A percentile compares a stretch with the other conserved stretches of the same genome.
Conservation (phyloP, 2,888 invertebrate genomes). For the Callimorpha dominula region DNA sequence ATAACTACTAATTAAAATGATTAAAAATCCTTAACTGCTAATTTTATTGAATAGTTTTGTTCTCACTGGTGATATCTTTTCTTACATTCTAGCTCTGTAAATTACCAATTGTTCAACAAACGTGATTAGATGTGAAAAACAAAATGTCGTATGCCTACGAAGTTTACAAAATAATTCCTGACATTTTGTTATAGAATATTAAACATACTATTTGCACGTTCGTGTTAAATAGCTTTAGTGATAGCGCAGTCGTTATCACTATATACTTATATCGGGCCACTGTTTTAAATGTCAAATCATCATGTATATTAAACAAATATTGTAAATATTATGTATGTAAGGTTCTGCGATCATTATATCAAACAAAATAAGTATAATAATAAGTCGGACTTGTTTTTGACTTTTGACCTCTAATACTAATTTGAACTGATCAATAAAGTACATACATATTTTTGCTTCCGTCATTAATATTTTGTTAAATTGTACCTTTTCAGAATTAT, state of each 20-base stretch:
- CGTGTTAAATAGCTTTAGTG: slow-evolving; percentile 1
- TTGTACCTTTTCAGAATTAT: too few relatives aligned
- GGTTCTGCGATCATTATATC: background rate
- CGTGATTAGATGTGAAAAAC: slow-evolving; percentile 10
- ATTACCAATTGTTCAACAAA: slow-evolving; percentile 4
- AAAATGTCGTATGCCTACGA: too few relatives aligned
- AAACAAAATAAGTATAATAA: too few relatives aligned
- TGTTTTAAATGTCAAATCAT: background rate
- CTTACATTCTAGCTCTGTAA: background rate
- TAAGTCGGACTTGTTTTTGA: too few relatives aligned
- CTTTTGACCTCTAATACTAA: too few relatives aligned
- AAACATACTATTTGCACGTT: slow-evolving; percentile 12
- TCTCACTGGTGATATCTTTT: background rate
- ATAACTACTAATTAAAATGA: too few relatives aligned
- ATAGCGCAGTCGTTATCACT: background rate
- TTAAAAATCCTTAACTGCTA: background rate
- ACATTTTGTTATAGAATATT: background rate
- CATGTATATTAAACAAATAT: background rate
- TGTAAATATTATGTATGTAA: background rate
- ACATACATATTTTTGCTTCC: too few relatives aligned
- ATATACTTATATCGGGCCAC: background rate
- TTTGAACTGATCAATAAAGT: too few relatives aligned
- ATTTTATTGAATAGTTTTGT: background rate
- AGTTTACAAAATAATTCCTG: background rate
- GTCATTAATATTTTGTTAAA: too few relatives aligned